Base-by-base conservation (phyloP, 1,140 invertebrate genomes). In the Musca vetustissima region DNA sequence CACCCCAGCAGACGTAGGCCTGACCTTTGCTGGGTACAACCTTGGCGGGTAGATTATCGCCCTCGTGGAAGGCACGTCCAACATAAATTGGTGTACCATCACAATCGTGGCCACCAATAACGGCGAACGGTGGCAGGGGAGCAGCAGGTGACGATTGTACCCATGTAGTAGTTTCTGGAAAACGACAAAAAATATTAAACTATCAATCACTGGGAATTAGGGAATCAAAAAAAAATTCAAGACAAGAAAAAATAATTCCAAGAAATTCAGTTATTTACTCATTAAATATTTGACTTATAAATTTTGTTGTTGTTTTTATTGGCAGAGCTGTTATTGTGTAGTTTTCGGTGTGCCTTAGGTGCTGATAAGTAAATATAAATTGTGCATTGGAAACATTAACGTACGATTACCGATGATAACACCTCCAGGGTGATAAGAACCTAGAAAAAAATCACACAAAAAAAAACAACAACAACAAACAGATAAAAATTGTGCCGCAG, bases 21-120 rank as follows among this genome's bases (percentile, higher is more conserved):
- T 73, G 75, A 14, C 82, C 79, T 71, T 83, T 84, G 73, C 75
- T 79, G 2, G 84, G 83, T 11, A 85, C 69, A 4, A 85, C 77
- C 73, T 85, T 85, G 21, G 83, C 83, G 3, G 84, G 84, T 15
- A 85, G 59, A 55, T 88, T 79, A 61, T 90, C 89, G 6, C 89
- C 89, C 69, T 87, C 86, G 70, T 90, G 87, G 76, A 87, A 85
- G 14, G 86, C 85, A 36, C 89, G 84, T 13, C 91, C 91, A 59
- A 91, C 86, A 83, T 90, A 92, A 48, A 92, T 83, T 25, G 86
- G 83, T 72, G 90, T 86, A 32, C 89, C 88, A 67, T 90, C 87
- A 17, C 69, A 50, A 11, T 88, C 88, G 36, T 85, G 80, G 24
- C 88, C 88, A 55, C 84, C 86, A 14, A 85, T 74, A 11, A 89